Conservation (phyloP, 2,113 vertebrate genomes). For the Hypomesus transpacificus region DNA sequence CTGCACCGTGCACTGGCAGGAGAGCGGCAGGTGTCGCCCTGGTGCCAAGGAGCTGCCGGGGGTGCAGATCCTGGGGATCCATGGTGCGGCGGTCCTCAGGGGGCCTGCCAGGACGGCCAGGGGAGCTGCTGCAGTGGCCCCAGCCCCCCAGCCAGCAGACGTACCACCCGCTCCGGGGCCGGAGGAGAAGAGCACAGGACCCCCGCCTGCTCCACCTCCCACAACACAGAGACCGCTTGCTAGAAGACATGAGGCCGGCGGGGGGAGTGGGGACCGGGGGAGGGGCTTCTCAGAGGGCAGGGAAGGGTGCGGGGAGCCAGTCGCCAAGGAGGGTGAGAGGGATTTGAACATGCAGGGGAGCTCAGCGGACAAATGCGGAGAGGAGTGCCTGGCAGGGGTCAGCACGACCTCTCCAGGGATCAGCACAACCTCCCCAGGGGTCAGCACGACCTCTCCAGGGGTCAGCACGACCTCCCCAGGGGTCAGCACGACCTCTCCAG, state of each 20-base stretch:
- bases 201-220: too few relatives aligned
- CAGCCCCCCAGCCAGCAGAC: background rate
- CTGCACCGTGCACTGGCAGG: constrained; percentile 97
- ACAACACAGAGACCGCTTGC: too few relatives aligned
- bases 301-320: background rate
- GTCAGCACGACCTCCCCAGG: constrained; percentile 26
- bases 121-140: constrained; percentile 41
- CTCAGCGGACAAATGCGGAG: constrained; percentile 46
- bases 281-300: constrained; percentile 23
- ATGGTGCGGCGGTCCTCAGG: constrained; percentile 55
- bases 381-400: constrained; percentile 39
- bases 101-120: constrained; percentile 57
- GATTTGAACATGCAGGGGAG: background rate
- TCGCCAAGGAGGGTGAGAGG: background rate
- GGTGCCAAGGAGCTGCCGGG: constrained; percentile 85
- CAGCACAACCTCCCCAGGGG: constrained; percentile 26
- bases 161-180: background rate
- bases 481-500: constrained; percentile 23
- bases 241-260: constrained; percentile 5
- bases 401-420: constrained; percentile 26
- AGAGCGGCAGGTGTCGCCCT: constrained; percentile 86
- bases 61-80: constrained; percentile 92
- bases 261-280: constrained; percentile 51
- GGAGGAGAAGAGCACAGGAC: background rate
- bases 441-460: constrained; percentile 27